Base-by-base conservation (phyloP, 2,888 invertebrate genomes). In the Pedicia rivosa region DNA sequence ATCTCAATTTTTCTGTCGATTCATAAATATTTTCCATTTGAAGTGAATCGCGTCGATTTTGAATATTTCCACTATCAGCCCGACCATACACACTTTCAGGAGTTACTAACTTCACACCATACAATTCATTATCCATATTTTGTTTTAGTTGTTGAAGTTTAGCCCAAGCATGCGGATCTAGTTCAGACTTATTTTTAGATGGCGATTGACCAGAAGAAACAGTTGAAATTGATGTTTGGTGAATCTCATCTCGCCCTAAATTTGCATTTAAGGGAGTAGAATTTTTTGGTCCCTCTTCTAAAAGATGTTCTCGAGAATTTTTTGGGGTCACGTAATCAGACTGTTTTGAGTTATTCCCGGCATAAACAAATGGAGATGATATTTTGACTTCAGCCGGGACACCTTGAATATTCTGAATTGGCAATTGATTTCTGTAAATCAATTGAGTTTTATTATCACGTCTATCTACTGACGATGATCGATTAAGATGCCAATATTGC, bases 61-160 rank as follows among this genome's bases (percentile, higher is more conserved):
- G 12, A n/a, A n/a, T n/a, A n/a, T n/a, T n/a, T n/a, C n/a, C n/a
- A n/a, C n/a, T n/a, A n/a, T n/a, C n/a, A n/a, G 32, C 26, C 8
- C 17, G 32, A 19, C 26, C 26, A 15, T 40, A 37, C 9, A 37
- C 24, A 12, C 34, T 36, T 19, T 38, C 25, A 4, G 35, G 35
- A 10, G 25, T 17, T 35, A 25, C 15, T 17, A 35, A 16, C n/a
- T 25, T 25, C 16, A 25, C 25, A 17, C 35, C 25, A n/a, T 35
- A 35, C 7, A 35, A 26, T 36, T 59, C 55, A 3, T 53, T 48
- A 44, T 62, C 60, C 7, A 55, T 55, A 25, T 52, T 51, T 39
- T 59, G 56, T 38, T 59, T 57, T 9, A 59, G 51, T 33, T 57
- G 56, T n/a, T 52, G 46, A 24, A 61, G 25, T 28, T 54, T 50